A percentile compares a stretch with the other conserved stretches of the same genome.
Conservation (phyloP, 2,888 invertebrate species). For the Agrochola macilenta region DNA sequence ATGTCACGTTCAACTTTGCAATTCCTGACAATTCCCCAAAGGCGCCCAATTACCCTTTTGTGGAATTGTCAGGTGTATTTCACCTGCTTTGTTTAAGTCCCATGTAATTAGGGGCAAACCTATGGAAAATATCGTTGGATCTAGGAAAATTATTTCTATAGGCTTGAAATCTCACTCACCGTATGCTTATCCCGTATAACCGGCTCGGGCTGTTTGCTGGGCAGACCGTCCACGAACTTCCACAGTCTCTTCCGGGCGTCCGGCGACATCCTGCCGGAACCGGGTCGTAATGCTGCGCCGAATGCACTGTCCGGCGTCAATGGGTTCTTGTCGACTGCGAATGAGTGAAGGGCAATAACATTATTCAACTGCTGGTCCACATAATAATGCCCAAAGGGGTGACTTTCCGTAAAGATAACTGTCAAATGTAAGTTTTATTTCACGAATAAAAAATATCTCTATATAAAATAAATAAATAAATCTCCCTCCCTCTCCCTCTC, state of each 20-base stretch:
- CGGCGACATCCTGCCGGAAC: constrained; percentile 80
- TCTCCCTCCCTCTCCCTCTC: too few species aligned
- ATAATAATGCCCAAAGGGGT: neutral
- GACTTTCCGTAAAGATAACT: neutral
- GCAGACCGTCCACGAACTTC: constrained; percentile 81
- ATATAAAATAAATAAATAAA: too few species aligned
- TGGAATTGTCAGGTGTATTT: neutral
- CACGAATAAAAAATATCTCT: neutral
- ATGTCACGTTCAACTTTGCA: too few species aligned
- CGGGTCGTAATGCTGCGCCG: constrained; percentile 84
- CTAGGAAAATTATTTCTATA: neutral
- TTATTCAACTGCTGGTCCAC: too few species aligned
- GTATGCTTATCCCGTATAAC: constrained; percentile 71
- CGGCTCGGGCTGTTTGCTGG: constrained; percentile 70
- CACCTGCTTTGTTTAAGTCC: neutral
- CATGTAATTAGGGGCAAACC: neutral
- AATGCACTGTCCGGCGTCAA: constrained; percentile 87
- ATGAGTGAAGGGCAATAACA: neutral
- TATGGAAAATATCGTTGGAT: neutral
- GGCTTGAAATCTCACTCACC: constrained; percentile 65
- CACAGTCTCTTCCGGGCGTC: constrained; percentile 84
- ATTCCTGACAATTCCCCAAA: neutral
- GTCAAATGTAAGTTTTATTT: neutral
- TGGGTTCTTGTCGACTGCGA: constrained; percentile 76
- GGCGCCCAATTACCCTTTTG: neutral